Percentiles rank a stretch among this genome's conserved stretches.
These are phyloP conservation scores for Hystrix brachyura DNA, from an alignment of 2,113 vertebrate genomes.

Conservation along the genomic window DNA sequence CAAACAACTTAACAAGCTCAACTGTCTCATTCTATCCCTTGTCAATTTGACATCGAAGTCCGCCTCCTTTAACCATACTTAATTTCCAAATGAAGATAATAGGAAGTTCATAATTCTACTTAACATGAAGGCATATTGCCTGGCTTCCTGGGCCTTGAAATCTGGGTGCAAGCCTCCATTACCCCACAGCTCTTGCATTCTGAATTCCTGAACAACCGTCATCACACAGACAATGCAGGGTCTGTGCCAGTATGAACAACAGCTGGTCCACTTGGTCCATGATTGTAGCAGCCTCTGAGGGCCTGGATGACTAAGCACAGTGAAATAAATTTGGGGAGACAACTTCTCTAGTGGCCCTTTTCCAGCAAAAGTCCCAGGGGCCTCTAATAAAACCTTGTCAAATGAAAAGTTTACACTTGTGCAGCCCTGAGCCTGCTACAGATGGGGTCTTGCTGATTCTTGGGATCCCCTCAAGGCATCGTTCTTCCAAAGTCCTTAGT, in stretches of 20 bases:
- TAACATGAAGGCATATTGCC: background rate
- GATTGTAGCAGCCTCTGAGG: background rate
- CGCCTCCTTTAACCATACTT: background rate
- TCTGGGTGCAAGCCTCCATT: background rate
- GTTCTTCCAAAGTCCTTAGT: background rate
- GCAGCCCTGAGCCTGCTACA: background rate
- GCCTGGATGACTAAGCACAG: background rate
- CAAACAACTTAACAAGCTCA: background rate
- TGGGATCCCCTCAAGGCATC: background rate
- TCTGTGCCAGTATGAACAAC: background rate
- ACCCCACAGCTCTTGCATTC: too few species aligned
- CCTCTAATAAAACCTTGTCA: background rate
- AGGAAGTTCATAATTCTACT: background rate
- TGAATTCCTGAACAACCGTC: too few species aligned
- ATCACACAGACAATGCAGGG: too few species aligned
- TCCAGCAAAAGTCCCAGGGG: background rate
- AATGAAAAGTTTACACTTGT: background rate
- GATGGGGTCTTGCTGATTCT: background rate
- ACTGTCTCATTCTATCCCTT: background rate
- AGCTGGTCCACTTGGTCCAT: background rate
- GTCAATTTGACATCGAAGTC: background rate
- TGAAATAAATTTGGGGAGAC: background rate
- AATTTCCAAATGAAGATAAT: background rate
- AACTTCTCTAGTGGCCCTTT: background rate
- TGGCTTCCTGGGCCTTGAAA: background rate